phyloP scores from a whole-genome alignment of 2,888 invertebrate genomes.

The Aethes cnicana region DNA sequence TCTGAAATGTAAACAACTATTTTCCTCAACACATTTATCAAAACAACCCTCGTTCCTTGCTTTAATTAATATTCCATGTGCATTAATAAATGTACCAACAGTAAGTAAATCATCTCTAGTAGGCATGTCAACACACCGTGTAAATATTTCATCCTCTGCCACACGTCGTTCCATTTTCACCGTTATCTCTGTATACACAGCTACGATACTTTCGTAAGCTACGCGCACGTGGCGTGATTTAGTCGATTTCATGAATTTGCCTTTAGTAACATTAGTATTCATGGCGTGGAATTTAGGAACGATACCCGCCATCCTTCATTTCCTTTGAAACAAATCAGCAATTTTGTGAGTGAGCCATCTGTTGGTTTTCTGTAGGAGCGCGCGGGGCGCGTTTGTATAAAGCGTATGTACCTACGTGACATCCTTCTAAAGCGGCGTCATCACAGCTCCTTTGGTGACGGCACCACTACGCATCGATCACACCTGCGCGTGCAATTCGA shows the following conservation, averaged over 20 bases:
- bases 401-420: constrained; percentile 64
- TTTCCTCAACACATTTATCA: not conserved
- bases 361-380: constrained; percentile 35
- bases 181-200: constrained; percentile 51
- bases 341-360: constrained; percentile 51
- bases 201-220: constrained; percentile 48
- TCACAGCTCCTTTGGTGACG: constrained; percentile 14
- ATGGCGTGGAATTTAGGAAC: constrained; percentile 33
- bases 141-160: constrained; percentile 23
- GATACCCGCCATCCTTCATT: constrained; percentile 37
- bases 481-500: too few relatives aligned
- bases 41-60: not conserved
- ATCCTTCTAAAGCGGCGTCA: constrained; percentile 55
- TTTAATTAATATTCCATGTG: not conserved
- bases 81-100: not conserved
- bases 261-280: constrained; percentile 29
- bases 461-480: constrained; percentile 25
- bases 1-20: not conserved
- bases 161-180: constrained; percentile 50
- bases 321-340: constrained; percentile 43
- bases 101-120: constrained; percentile 9
- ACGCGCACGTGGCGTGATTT: constrained; percentile 38
- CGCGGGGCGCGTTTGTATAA: constrained; percentile 48
- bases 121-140: constrained; percentile 13
- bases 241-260: constrained; percentile 36